Conservation (phyloP, 2,113 vertebrate genomes). For the Lethenteron camtschaticum region DNA sequence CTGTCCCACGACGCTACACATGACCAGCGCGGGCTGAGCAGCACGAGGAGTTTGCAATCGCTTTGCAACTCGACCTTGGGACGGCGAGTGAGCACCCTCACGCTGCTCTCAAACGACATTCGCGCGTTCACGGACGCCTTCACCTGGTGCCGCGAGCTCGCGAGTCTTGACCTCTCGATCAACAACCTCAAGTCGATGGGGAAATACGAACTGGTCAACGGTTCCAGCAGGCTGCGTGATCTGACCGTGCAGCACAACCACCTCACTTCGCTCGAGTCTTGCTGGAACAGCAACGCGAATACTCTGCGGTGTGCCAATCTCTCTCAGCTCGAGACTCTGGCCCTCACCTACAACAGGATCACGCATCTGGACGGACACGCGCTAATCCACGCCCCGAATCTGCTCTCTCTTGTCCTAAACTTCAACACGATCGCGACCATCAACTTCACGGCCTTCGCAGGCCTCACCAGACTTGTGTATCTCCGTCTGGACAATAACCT, state of each 20-base stretch:
- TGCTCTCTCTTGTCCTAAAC: slow-evolving; percentile 25
- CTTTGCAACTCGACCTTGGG: slow-evolving; percentile 19
- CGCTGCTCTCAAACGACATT: slow-evolving; percentile 16
- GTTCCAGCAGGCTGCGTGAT: not conserved
- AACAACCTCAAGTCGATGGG: slow-evolving; percentile 14
- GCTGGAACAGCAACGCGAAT: not conserved
- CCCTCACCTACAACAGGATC: slow-evolving; percentile 41
- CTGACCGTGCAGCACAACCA: slow-evolving; percentile 32
- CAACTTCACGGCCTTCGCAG: slow-evolving; percentile 18
- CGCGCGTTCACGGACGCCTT: accelerated
- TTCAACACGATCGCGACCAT: slow-evolving; percentile 38
- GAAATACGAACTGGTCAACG: slow-evolving; percentile 16
- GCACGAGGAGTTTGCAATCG: not conserved
- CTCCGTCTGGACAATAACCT: slow-evolving; percentile 52
- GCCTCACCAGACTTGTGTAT: slow-evolving; percentile 19
- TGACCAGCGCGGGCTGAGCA: slow-evolving; percentile 24
- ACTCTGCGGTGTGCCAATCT: not conserved
- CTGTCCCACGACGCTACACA: slow-evolving; percentile 14
- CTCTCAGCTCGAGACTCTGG: slow-evolving; percentile 13
- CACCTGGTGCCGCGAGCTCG: slow-evolving; percentile 17
- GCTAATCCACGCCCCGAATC: slow-evolving; percentile 22
- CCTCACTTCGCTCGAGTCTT: slow-evolving; percentile 13
- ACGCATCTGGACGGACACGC: slow-evolving; percentile 13
- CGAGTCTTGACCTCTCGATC: slow-evolving; percentile 22
- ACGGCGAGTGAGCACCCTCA: slow-evolving; percentile 11